Base-by-base conservation (phyloP, 2,797 vertebrate species). In the Mycteria americana region DNA sequence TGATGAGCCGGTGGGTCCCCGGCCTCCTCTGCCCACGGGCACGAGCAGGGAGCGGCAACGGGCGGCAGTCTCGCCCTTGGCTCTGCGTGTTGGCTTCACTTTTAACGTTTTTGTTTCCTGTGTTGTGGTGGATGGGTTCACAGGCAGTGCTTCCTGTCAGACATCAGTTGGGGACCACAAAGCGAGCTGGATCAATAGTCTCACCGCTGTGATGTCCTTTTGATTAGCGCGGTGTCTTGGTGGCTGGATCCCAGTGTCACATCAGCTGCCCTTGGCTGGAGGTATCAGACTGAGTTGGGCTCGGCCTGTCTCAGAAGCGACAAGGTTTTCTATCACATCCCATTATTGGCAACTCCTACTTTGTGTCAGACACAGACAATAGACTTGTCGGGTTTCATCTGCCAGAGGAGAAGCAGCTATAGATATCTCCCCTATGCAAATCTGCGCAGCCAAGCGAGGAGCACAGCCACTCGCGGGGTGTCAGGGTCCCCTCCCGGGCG, bases 231-330 rank as follows among this genome's bases (percentile, higher is more conserved):
- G 0, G 9, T n/a, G 72, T 37, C 51, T 45, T 6, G 1, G 39
- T 74, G 84, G 88, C 59, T 10, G 4, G 39, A 48, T 54, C 10
- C 8, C 0, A 0, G 10, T 46, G n/a, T 39, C 3, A 0, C 11
- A 22, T 41, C 25, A 30, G 67, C 78, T 56, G 75, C 9, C 63
- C 39, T 53, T 48, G 79, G 56, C 83, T 81, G 46, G n/a, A 80
- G 53, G 27, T 53, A 33, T 37, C 51, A 15, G 9, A 23, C 13
- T 30, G 57, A 89, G 60, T 51, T 46, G 19, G 73, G 65, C 27
- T 89, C 0, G 0, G 25, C 67, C 57, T 19, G 22, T 72, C 80
- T 88, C 8, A 1, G 59, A 60, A 79, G 25, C 7, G 7, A 63
- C 31, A 25, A 86, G 22, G 54, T 65, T 92, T 85, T 39, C 69